Evolutionary conservation across 2,113 vertebrate species (phyloP).

Genomic region (Dissostichus mawsoni): DNA sequence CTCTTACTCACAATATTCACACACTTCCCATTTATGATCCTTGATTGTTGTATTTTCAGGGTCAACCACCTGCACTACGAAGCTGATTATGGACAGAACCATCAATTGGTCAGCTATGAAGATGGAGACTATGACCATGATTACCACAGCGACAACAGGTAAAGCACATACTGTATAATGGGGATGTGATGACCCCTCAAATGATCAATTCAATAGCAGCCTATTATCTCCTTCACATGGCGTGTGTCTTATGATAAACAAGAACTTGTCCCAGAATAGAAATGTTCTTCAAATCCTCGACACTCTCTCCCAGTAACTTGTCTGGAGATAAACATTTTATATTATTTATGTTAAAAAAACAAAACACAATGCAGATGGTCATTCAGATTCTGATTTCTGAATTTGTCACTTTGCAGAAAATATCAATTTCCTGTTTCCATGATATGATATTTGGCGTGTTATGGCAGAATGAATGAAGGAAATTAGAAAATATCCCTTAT

Average conservation of each 20-base stretch:
- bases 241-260: constrained; percentile 15
- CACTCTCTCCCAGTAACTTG: background rate
- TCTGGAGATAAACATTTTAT: constrained; percentile 1
- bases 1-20: background rate
- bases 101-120: constrained; percentile 61
- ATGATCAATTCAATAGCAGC: constrained; percentile 24
- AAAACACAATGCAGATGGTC: constrained; percentile 27
- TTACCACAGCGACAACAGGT: constrained; percentile 76
- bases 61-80: constrained; percentile 75
- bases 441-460: constrained; percentile 1
- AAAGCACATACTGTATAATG: background rate
- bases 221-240: constrained; percentile 16
- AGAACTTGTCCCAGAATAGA: background rate
- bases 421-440: constrained; percentile 15
- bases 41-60: constrained; percentile 48
- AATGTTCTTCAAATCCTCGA: constrained; percentile 2
- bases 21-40: background rate
- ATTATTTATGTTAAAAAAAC: constrained; percentile 20
- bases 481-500: constrained; percentile 52
- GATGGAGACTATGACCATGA: constrained; percentile 67
- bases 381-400: constrained; percentile 27
- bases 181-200: background rate
- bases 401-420: constrained; percentile 12
- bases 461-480: constrained; percentile 23
- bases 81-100: constrained; percentile 55